Percentiles rank a stretch among this genome's conserved stretches.
phyloP scores from a whole-genome alignment of 1,140 invertebrate species.

The Drosophila parvula region DNA sequence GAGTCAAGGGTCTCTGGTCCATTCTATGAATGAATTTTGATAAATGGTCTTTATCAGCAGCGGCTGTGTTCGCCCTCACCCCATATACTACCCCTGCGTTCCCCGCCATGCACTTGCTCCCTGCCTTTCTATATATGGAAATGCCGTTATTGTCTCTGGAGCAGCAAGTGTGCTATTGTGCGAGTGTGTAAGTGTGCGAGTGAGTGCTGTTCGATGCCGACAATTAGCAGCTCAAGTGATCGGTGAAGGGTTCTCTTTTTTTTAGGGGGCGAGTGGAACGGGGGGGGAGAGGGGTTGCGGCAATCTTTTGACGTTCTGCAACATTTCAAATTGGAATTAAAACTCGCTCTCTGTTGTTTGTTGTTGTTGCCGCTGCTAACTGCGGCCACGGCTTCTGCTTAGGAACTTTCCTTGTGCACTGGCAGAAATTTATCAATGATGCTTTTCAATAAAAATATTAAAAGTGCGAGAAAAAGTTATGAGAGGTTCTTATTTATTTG shows the following conservation, averaged over 20 bases:
- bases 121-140: conserved; percentile 58
- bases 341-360: conserved; percentile 59
- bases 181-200: conserved; percentile 26
- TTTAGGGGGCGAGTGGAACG: not conserved
- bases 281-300: conserved; percentile 32
- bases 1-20: conserved; percentile 23
- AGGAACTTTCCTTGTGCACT: conserved; percentile 21
- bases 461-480: not conserved
- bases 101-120: conserved; percentile 16
- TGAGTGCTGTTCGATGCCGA: conserved; percentile 60
- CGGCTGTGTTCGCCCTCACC: conserved; percentile 24
- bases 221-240: conserved; percentile 80
- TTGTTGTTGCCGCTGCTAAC: conserved; percentile 39
- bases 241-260: conserved; percentile 32
- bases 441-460: too few relatives aligned
- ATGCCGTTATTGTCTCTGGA: conserved; percentile 44
- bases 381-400: conserved; percentile 30
- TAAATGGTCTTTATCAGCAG: conserved; percentile 80
- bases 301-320: conserved; percentile 74
- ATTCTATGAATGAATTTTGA: conserved; percentile 81
- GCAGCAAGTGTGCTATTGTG: conserved; percentile 26
- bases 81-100: not conserved
- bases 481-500: too few relatives aligned
- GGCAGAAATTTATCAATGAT: not conserved
- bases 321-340: conserved; percentile 80